Conservation (phyloP, 2,113 vertebrate species). For the Ciconia maguari region DNA sequence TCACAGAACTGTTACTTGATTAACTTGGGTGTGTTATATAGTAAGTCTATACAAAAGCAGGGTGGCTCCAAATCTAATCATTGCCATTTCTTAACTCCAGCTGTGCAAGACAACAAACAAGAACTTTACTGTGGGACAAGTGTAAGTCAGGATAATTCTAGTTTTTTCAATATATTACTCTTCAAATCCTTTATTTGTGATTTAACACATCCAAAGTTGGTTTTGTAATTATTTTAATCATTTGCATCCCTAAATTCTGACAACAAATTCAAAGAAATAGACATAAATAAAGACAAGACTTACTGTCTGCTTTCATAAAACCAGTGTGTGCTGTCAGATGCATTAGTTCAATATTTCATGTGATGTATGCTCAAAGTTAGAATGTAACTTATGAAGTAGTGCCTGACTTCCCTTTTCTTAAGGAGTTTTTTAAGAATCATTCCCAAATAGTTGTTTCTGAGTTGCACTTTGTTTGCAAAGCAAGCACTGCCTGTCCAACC, state of each 20-base stretch:
- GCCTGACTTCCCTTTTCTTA: background rate
- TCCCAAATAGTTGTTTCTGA: background rate
- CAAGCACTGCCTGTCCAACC: background rate
- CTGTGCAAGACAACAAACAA: constrained; percentile 7
- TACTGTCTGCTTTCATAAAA: constrained; percentile 36
- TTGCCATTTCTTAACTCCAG: constrained; percentile 9
- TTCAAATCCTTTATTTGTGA: constrained; percentile 5
- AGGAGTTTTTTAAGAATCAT: background rate
- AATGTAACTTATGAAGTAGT: constrained; percentile 17
- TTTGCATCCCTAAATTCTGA: constrained; percentile 33
- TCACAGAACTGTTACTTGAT: constrained; percentile 35
- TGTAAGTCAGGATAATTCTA: constrained; percentile 11
- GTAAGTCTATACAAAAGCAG: background rate
- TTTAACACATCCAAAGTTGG: background rate
- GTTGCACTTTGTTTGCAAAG: constrained; percentile 39
- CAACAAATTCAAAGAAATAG: constrained; percentile 9
- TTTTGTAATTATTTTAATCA: constrained; percentile 14
- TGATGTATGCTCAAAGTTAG: constrained; percentile 22
- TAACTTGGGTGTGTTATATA: constrained; percentile 9
- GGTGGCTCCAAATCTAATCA: background rate
- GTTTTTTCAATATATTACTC: background rate
- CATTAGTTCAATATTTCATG: constrained; percentile 7
- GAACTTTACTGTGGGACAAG: constrained; percentile 27
- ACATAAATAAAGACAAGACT: constrained; percentile 24
- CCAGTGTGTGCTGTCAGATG: constrained; percentile 3